Conservation (phyloP, 2,113 vertebrate genomes). For the Asarcornis scutulata region DNA sequence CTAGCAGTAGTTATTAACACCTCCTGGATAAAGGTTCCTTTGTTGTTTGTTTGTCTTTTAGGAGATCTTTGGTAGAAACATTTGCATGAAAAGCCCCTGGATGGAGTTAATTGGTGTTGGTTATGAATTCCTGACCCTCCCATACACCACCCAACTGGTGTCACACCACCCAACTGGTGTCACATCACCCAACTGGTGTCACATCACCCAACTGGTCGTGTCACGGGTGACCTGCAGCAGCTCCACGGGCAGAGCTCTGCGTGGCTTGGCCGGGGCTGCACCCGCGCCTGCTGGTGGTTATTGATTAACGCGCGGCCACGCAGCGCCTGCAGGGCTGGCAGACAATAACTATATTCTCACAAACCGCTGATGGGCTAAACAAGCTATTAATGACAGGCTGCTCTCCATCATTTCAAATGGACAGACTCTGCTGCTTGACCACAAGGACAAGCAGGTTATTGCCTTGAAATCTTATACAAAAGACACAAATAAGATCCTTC, state of each 20-base stretch:
- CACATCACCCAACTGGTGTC: too few species aligned
- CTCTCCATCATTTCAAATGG: conserved; percentile 64
- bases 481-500: conserved; percentile 40
- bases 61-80: not conserved
- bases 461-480: conserved; percentile 55
- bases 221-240: not conserved
- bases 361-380: conserved; percentile 70
- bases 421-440: conserved; percentile 63
- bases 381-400: conserved; percentile 74
- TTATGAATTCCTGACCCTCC: not conserved
- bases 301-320: conserved; percentile 26
- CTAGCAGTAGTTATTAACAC: not conserved
- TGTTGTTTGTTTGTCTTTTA: not conserved
- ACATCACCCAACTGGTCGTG: too few species aligned
- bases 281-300: conserved; percentile 19
- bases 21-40: not conserved
- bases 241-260: not conserved
- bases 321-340: conserved; percentile 35
- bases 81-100: not conserved
- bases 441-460: conserved; percentile 74
- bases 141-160: too few species aligned
- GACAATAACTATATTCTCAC: conserved; percentile 31
- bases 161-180: too few species aligned
- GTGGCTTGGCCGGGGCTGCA: not conserved
- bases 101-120: not conserved